Conservation (phyloP, 1,140 invertebrate genomes). For the Dreissena polymorpha region DNA sequence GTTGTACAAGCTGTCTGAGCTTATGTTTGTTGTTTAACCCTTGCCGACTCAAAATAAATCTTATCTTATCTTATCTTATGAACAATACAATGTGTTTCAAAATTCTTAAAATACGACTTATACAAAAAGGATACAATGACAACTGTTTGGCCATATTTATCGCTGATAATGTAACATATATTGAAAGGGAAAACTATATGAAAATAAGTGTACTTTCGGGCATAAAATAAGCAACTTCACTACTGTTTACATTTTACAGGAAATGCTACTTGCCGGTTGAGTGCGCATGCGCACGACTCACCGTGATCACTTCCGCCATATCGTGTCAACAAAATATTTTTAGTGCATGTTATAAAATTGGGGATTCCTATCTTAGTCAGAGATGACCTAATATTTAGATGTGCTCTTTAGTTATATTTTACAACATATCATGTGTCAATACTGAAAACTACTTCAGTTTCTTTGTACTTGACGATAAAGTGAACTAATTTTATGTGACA, state of each 20-base stretch:
- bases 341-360: slow-evolving; percentile 9
- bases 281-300: slow-evolving; percentile 38
- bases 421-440: too few species aligned
- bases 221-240: too few species aligned
- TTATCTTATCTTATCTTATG: too few species aligned
- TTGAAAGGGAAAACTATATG: neutral
- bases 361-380: slow-evolving; percentile 38
- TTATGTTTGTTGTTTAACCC: too few species aligned
- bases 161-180: neutral
- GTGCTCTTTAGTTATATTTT: neutral
- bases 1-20: too few species aligned
- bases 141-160: slow-evolving; percentile 15
- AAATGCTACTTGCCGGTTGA: neutral
- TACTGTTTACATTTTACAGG: neutral
- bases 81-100: too few species aligned
- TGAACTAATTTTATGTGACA: neutral
- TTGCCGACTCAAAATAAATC: too few species aligned
- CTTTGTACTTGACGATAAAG: too few species aligned
- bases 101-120: too few species aligned
- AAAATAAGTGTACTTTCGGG: too few species aligned
- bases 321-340: slow-evolving; percentile 50
- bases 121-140: slow-evolving; percentile 35
- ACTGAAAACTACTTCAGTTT: too few species aligned
- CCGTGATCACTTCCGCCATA: slow-evolving; percentile 42
- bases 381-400: neutral